Evolutionary conservation across 2,113 vertebrate species (phyloP).

Genomic region (Sorex fumeus): DNA sequence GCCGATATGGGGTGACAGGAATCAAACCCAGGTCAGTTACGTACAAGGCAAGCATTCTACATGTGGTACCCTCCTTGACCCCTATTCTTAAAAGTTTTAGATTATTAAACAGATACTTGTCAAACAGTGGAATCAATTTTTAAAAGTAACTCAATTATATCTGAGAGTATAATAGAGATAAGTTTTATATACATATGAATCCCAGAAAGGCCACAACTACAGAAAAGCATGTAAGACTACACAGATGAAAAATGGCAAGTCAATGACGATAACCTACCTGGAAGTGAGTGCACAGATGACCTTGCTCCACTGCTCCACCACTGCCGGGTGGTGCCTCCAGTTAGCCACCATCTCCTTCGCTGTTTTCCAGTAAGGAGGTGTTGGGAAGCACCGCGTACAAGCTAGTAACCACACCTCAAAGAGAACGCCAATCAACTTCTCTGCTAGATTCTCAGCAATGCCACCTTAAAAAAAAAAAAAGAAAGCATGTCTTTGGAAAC

Average conservation of each 20-base stretch:
- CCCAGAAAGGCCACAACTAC: constrained; percentile 8
- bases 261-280: constrained; percentile 88
- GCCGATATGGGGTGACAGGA: no score
- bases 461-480: constrained; percentile 91
- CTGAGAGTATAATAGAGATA: not conserved
- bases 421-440: constrained; percentile 96
- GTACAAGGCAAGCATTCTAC: no score
- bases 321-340: constrained; percentile 97
- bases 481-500: constrained; percentile 70
- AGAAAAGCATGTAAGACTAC: not conserved
- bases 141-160: not conserved
- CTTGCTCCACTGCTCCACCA: constrained; percentile 99
- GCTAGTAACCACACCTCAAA: constrained; percentile 98
- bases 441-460: constrained; percentile 96
- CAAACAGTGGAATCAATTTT: constrained; percentile 20
- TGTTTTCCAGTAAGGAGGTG: constrained; percentile 98
- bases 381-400: constrained; percentile 96
- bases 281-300: constrained; percentile 97
- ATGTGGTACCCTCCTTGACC: no score
- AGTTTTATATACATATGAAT: constrained; percentile 43
- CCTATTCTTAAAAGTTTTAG: not conserved
- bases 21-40: no score
- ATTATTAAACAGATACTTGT: not conserved
- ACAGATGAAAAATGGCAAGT: not conserved
- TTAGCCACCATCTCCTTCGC: constrained; percentile 98